Percentiles rank a stretch among this genome's conserved stretches.
Conservation (phyloP, 2,797 vertebrate genomes). For the Acanthis flammea region DNA sequence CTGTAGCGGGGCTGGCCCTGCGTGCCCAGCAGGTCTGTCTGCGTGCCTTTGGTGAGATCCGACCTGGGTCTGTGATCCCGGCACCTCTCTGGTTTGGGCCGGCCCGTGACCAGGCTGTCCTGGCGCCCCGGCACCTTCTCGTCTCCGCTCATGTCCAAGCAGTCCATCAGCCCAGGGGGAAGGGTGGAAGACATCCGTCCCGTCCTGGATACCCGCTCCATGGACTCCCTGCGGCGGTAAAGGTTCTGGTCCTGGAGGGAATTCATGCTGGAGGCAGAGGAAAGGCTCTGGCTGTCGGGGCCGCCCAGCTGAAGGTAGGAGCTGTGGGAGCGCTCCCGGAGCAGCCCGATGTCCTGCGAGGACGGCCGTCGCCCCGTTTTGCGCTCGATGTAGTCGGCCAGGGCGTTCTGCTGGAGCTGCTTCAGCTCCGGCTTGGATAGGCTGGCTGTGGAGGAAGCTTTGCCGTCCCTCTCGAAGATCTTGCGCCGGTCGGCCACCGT, state of each 20-base stretch:
- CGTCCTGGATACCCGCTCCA: constrained; percentile 56
- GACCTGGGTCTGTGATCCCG: constrained; percentile 52
- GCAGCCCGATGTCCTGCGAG: constrained; percentile 52
- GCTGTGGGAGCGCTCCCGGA: constrained; percentile 75
- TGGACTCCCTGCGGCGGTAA: constrained; percentile 42
- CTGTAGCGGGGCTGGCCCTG: neutral
- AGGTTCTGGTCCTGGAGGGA: constrained; percentile 83
- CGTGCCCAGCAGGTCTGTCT: neutral
- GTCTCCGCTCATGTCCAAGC: constrained; percentile 56
- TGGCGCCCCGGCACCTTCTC: neutral
- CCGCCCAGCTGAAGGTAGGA: constrained; percentile 70
- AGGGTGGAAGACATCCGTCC: constrained; percentile 67
- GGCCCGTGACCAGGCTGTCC: constrained; percentile 31
- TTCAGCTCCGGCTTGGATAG: constrained; percentile 83
- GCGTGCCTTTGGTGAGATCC: constrained; percentile 34
- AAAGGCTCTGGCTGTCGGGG: constrained; percentile 77
- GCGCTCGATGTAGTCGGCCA: constrained; percentile 88
- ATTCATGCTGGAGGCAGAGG: constrained; percentile 83
- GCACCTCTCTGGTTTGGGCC: constrained; percentile 27
- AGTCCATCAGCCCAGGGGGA: constrained; percentile 58
- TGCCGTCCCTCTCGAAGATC: constrained; percentile 85
- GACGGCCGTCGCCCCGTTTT: constrained; percentile 80
- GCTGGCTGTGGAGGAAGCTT: constrained; percentile 69
- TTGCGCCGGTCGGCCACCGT: constrained; percentile 87
- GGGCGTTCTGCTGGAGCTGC: constrained; percentile 89